A percentile compares a stretch with the other conserved stretches of the same genome.
Conservation (phyloP, 2,888 invertebrate species). For the Tineola bisselliella region DNA sequence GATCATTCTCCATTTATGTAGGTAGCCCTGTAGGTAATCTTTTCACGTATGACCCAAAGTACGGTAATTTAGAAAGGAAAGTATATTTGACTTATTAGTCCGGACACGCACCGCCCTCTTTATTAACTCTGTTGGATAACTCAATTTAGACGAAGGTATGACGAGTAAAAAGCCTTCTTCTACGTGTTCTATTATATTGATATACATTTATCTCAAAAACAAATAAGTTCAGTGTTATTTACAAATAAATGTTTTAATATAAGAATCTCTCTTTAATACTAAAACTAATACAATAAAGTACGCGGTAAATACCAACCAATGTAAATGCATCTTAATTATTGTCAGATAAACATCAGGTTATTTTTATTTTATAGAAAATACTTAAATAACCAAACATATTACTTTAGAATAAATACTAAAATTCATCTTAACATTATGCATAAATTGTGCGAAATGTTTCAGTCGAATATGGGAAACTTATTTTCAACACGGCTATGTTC, state of each 20-base stretch:
- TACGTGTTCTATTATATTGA: not conserved
- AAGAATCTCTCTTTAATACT: too few species aligned
- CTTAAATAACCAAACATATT: too few species aligned
- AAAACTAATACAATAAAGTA: too few species aligned
- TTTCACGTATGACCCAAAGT: not conserved
- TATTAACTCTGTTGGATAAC: constrained; percentile 9
- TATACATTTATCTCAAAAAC: not conserved
- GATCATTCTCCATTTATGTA: not conserved
- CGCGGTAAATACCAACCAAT: too few species aligned
- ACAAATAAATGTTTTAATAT: not conserved
- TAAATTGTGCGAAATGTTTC: not conserved
- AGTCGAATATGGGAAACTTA: constrained; percentile 1
- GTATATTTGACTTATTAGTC: constrained; percentile 1
- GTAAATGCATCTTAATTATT: too few species aligned
- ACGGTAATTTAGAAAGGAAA: not conserved
- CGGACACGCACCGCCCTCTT: constrained; percentile 2
- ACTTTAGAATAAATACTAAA: too few species aligned
- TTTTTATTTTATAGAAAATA: too few species aligned
- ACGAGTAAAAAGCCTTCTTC: not conserved
- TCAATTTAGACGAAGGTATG: constrained; percentile 7
- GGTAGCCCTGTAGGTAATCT: not conserved
- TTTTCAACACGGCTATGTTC: not conserved
- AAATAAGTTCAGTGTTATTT: not conserved
- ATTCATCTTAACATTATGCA: too few species aligned
- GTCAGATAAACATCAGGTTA: too few species aligned